Evolutionary conservation across 2,888 invertebrate genomes (phyloP).

Genomic region (Tetranychus piercei): DNA sequence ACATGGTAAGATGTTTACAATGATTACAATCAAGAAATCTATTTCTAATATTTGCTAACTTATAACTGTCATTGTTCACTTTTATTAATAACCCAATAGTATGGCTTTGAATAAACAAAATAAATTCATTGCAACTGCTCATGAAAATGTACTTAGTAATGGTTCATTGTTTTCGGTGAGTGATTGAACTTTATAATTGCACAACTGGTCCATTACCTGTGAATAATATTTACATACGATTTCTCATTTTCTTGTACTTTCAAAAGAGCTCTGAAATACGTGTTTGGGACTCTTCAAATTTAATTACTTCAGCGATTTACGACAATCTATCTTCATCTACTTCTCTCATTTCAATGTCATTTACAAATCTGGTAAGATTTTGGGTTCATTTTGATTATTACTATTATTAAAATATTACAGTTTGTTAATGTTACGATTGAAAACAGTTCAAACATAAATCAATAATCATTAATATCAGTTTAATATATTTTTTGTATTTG

Average conservation of each 20-base stretch:
- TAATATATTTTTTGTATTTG: too few species aligned
- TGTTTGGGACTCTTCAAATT: neutral
- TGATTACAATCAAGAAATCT: neutral
- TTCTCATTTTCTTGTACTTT: neutral
- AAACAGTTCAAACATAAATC: too few species aligned
- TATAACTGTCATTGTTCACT: too few species aligned
- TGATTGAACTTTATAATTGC: neutral
- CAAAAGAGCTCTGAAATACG: neutral
- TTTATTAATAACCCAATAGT: slow-evolving; percentile 34
- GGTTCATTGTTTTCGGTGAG: neutral
- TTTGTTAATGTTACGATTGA: too few species aligned
- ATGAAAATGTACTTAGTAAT: slow-evolving; percentile 36
- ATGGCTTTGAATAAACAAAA: slow-evolving; percentile 73
- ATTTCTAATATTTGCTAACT: neutral
- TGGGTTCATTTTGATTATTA: neutral
- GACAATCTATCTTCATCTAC: neutral
- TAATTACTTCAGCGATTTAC: neutral
- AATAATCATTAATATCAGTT: too few species aligned
- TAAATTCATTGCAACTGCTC: slow-evolving; percentile 72
- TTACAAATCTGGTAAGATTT: slow-evolving; percentile 5
- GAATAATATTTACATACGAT: neutral
- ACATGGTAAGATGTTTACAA: slow-evolving; percentile 48
- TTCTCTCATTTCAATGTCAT: neutral
- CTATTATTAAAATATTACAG: too few species aligned
- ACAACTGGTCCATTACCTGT: neutral